Evolutionary conservation across 2,888 invertebrate genomes (phyloP).

Genomic region (Xestia sexstrigata): DNA sequence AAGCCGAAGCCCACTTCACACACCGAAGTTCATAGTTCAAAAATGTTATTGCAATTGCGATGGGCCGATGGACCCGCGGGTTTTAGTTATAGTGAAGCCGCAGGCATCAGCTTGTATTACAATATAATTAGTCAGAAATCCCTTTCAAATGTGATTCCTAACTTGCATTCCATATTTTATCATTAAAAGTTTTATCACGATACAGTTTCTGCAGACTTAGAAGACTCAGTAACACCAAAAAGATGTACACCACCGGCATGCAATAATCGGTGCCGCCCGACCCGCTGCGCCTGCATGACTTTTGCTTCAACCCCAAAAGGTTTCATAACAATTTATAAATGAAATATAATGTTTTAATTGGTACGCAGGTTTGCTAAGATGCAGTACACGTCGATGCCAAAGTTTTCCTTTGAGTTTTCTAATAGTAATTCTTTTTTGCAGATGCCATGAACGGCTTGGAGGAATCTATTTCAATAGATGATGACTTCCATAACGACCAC

Average conservation of each 20-base stretch:
- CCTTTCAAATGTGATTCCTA: too few species aligned
- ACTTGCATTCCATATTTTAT: too few species aligned
- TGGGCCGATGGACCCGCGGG: too few species aligned
- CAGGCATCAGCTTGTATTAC: too few species aligned
- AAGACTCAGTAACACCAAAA: neutral
- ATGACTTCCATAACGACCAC: neutral
- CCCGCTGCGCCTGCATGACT: conserved; percentile 15
- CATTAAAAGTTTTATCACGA: neutral
- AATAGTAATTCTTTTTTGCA: neutral
- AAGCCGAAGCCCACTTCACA: too few species aligned
- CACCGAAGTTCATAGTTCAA: too few species aligned
- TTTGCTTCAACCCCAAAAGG: neutral
- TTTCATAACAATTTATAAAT: neutral
- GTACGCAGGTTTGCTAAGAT: too few species aligned
- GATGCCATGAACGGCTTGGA: neutral
- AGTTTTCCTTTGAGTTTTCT: neutral
- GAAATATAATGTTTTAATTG: neutral
- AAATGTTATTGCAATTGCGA: too few species aligned
- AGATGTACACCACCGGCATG: neutral
- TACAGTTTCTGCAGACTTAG: neutral
- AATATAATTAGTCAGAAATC: too few species aligned
- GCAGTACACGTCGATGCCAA: too few species aligned
- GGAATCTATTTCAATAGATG: neutral
- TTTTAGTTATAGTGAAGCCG: too few species aligned
- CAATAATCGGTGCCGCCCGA: neutral